Evolutionary conservation across 2,888 invertebrate genomes (phyloP), one percentile per base, ranked within the genome.

Genomic region (Sabatieria punctata): DNA sequence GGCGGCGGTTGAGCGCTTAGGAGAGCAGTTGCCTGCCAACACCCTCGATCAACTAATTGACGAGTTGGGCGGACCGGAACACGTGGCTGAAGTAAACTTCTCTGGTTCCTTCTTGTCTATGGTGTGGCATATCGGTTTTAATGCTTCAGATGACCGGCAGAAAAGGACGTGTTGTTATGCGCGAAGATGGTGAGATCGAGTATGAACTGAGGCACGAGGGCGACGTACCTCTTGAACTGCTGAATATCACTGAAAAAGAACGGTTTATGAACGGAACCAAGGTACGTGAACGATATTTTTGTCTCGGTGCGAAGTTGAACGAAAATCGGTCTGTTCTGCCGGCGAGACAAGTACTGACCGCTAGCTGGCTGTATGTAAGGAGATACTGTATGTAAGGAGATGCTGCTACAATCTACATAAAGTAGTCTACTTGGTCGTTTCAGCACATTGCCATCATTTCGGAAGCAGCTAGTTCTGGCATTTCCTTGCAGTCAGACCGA

Each of bases 191-290:
- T 0, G 77, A 78, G 57, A 85, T 95, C 57, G 80, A 81, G 57
- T 95, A 95, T 68, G 91, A 95, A 71, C 83, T 85, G 45, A 77
- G 95, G 24, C 37, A 30, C 15, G 95, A 95, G 65, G 77, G 78
- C 1, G 95, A 97, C 69, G 88, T 89, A 37, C 88, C 95, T 1
- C 73, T 97, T 27, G 97, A 99, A 73, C 85, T 89, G 1, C 76
- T 99, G 49, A 99, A 99, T 72, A 75, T 97, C 48, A 86, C 86
- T 54, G 76, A 77, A 64, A 77, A 77, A 62, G 74, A 76, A 59
- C 66, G 80, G 54, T 99, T 99, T 70, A 99, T 99, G 97, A 83
- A 89, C 67, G 93, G 91, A 0, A 84, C 86, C 67, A 95, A 95
- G 70, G 85, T 67, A 49, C 24, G 46, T 41, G 2, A 25, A 1